Evolutionary conservation across 2,888 invertebrate genomes (phyloP).

Genomic region (Torymus tubicola): DNA sequence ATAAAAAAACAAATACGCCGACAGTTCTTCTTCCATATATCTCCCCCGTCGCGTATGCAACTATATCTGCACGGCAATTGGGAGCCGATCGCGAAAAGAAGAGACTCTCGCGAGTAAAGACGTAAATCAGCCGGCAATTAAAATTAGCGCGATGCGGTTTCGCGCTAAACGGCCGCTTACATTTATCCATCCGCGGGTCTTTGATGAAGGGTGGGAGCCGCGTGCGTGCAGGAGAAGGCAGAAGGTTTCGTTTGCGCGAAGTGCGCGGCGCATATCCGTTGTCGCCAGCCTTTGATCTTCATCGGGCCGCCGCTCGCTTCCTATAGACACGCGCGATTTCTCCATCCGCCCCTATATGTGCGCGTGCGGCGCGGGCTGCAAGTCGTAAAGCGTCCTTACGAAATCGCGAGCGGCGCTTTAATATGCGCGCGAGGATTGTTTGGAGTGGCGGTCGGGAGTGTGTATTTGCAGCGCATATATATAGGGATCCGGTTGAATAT

Average conservation of each 20-base stretch:
- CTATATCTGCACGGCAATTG: too few relatives aligned
- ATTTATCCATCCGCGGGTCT: conserved; percentile 74
- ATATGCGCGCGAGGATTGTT: too few relatives aligned
- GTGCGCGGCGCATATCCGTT: conserved; percentile 74
- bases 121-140: conserved; percentile 74
- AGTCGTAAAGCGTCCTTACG: background rate
- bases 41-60: too few relatives aligned
- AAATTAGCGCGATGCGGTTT: conserved; percentile 75
- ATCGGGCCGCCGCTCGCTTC: conserved; percentile 35
- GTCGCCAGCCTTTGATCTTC: conserved; percentile 74
- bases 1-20: too few relatives aligned
- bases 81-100: background rate
- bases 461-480: too few relatives aligned
- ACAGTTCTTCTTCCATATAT: too few relatives aligned
- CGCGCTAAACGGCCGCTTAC: conserved; percentile 74
- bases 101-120: conserved; percentile 26
- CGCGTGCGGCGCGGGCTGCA: background rate
- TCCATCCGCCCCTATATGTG: conserved; percentile 33
- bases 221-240: conserved; percentile 61
- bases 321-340: conserved; percentile 52
- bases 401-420: too few relatives aligned
- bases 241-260: conserved; percentile 62
- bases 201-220: conserved; percentile 71
- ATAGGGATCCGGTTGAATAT: too few relatives aligned
- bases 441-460: too few relatives aligned